A percentile compares a stretch with the other conserved stretches of the same genome.
Conservation (phyloP, 2,888 invertebrate species). For the Agriopis aurantiaria region DNA sequence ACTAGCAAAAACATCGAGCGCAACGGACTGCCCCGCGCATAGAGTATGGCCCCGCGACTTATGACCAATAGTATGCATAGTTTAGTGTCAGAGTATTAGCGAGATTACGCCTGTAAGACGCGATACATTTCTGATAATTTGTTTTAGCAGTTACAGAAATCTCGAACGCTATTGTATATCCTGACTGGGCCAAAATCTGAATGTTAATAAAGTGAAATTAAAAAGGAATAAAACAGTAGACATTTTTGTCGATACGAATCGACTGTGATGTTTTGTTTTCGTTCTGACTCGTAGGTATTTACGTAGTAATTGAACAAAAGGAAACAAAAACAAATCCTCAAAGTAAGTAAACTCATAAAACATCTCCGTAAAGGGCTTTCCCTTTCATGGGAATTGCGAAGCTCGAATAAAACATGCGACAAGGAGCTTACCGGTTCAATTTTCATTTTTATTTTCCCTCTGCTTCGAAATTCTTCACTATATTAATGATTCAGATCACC, state of each 20-base stretch:
- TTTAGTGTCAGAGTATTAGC: no score
- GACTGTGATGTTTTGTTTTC: slow-evolving; percentile 5
- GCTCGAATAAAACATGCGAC: slow-evolving; percentile 50
- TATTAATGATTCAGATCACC: slow-evolving; percentile 65
- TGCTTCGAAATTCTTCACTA: slow-evolving; percentile 56
- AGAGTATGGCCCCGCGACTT: no score
- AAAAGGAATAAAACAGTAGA: no score
- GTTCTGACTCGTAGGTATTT: background rate
- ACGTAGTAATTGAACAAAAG: slow-evolving; percentile 21
- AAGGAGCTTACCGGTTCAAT: slow-evolving; percentile 41
- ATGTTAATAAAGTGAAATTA: no score
- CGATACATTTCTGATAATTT: no score
- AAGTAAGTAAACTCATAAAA: slow-evolving; percentile 42
- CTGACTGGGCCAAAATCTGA: no score
- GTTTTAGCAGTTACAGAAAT: no score
- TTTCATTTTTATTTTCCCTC: slow-evolving; percentile 52
- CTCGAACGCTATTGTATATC: no score
- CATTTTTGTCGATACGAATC: background rate
- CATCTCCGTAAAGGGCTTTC: slow-evolving; percentile 29
- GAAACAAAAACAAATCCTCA: slow-evolving; percentile 33
- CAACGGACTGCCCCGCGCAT: no score
- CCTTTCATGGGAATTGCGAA: slow-evolving; percentile 45
- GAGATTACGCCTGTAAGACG: no score
- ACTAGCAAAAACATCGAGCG: no score
- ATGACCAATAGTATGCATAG: no score